Evolutionary conservation across 2,888 invertebrate genomes (phyloP), one percentile per base, ranked within the genome.

Genomic region (Agrilus mali): DNA sequence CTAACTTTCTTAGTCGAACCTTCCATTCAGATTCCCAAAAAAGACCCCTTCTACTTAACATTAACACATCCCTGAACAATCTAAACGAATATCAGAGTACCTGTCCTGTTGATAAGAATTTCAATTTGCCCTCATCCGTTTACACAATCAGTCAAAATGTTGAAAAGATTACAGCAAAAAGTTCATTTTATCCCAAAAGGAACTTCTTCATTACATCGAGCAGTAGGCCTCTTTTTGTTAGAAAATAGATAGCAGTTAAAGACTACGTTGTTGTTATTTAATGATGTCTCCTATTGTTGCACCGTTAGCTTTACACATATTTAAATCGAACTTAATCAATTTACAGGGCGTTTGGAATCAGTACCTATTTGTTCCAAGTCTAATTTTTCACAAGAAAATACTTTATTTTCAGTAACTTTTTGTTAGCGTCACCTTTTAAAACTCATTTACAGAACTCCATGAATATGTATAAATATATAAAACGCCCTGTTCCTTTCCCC

Each of bases 61-160:
- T 53, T 10, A 48, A 51, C 7, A 47, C 51, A 12, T 48, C 44
- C 15, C 47, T 35, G 3, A 40, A 46, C 45, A 51, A 48, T 47
- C 49, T 48, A 17, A 44, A 48, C 39, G 45, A 49, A 38, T 49
- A 49, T 32, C 50, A 47, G 32, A 51, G 55, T 38, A 52, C 58
- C 17, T 27, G 4, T 27, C 10, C 27, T 27, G 27, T 27, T 27
- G 27, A 27, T 27, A 27, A 27, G 10, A 59, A 61, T 48, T 57
- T 60, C 44, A 54, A 59, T 55, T 71, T 73, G 38, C 72, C 75
- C 46, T 72, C 74, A 41, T 74, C 75, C 15, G 64, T 67, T 47
- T 66, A 68, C 53, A 65, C 67, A 39, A 66, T 66, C 52, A 63
- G 66, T 53, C 63, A 67, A 50, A 60, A 62, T 46, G 62, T 66